Base-by-base conservation (phyloP, 2,888 invertebrate genomes). In the Phlogophora meticulosa region DNA sequence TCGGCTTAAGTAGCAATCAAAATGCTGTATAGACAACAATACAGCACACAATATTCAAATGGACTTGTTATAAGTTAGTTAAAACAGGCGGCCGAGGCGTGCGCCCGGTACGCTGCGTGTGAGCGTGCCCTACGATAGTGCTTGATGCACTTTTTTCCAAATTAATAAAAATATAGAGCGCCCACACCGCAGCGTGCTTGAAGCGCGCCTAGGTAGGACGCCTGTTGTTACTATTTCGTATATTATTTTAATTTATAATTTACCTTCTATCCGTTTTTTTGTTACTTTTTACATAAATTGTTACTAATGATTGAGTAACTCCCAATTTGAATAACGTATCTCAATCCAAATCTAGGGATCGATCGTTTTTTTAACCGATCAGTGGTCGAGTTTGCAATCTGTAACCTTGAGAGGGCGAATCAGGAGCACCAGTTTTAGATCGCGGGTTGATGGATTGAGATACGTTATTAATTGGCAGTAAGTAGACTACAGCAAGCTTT, bases 1-100 rank as follows among this genome's bases (percentile, higher is more conserved):
- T 91, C 20, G 83, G 82, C 15, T 70, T 75, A 55, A 81, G 59
- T 38, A 62, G 61, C 65, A 62, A 67, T 67, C 64, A 58, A 45
- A 67, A 64, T 20, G 42, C 24, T 49, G 40, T 55, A 15, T 76
- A 65, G 53, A 24, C 28, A 28, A 24, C 46, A 20, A 10, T 17
- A 20, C n/a, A 36, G 22, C 13, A 3, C 22, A 15, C n/a, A n/a
- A n/a, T n/a, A n/a, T n/a, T n/a, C n/a, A n/a, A n/a, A n/a, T n/a
- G n/a, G n/a, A n/a, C n/a, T 24, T 36, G 34, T 11, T 9, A 2
- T 4, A 43, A 11, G n/a, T 4, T 49, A 17, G 7, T 32, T 57
- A 38, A 22, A 38, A 32, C 11, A 46, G 13, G 45, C 1, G 13
- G 13, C n/a, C 9, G 5, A 56, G 28, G n/a, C 2, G 13, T 13